phyloP scores from a whole-genome alignment of 2,888 invertebrate genomes.

The Cryptocheilus praepositus region DNA sequence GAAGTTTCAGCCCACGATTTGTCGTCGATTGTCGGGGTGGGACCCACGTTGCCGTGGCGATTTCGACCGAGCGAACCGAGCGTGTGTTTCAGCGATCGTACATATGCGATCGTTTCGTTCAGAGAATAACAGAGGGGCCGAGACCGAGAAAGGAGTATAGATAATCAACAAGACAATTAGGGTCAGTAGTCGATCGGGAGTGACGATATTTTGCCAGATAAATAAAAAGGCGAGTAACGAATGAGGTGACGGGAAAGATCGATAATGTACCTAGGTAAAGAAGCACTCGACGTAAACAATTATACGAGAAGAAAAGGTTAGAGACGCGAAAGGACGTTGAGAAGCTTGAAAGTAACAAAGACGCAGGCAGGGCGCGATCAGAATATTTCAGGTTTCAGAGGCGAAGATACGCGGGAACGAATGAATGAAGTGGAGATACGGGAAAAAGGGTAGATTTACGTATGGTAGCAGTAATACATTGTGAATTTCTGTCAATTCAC shows the following conservation, averaged over 20 bases:
- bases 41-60: constrained; percentile 55
- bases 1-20: constrained; percentile 44
- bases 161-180: constrained; percentile 37
- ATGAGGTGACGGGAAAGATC: too few species aligned
- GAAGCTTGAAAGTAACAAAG: too few species aligned
- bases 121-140: constrained; percentile 46
- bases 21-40: constrained; percentile 48
- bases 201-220: constrained; percentile 36
- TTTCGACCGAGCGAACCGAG: constrained; percentile 71
- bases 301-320: neutral
- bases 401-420: constrained; percentile 32
- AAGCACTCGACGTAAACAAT: neutral
- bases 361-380: constrained; percentile 24
- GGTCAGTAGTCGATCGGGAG: neutral
- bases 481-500: too few species aligned
- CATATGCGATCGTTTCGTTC: constrained; percentile 41
- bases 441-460: too few species aligned
- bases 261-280: constrained; percentile 6
- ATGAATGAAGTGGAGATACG: too few species aligned
- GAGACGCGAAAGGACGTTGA: too few species aligned
- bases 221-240: constrained; percentile 36
- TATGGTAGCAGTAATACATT: too few species aligned
- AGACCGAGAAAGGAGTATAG: constrained; percentile 55
- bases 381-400: constrained; percentile 21
- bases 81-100: constrained; percentile 19